A percentile compares a stretch with the other conserved stretches of the same genome.
These are phyloP conservation scores for Drosophila athabasca DNA, from an alignment of 1,140 invertebrate species.

Conservation along the genomic window DNA sequence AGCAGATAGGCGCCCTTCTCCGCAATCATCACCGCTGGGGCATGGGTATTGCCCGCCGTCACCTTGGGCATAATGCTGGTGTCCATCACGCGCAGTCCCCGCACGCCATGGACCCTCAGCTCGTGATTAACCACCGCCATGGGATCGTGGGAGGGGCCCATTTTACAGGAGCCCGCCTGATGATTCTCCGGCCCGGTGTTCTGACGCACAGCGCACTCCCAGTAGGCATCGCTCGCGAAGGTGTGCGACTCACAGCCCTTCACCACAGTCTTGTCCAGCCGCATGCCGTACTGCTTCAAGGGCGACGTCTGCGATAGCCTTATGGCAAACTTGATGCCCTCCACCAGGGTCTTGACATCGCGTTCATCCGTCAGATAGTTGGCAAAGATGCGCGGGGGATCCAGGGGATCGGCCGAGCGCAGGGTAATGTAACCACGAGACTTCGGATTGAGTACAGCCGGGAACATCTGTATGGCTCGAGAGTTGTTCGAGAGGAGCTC, in stretches of 20 bases:
- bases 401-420: constrained; percentile 89
- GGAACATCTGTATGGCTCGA: constrained; percentile 87
- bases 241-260: constrained; percentile 89
- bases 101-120: constrained; percentile 85
- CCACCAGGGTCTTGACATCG: constrained; percentile 89
- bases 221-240: constrained; percentile 91
- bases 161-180: constrained; percentile 89
- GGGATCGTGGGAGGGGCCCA: constrained; percentile 85
- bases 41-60: constrained; percentile 87
- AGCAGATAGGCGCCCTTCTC: constrained; percentile 88
- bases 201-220: constrained; percentile 90
- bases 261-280: constrained; percentile 88
- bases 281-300: constrained; percentile 89
- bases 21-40: constrained; percentile 87
- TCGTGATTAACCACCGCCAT: constrained; percentile 86
- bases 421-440: constrained; percentile 91
- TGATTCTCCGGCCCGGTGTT: constrained; percentile 93
- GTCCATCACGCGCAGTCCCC: constrained; percentile 86
- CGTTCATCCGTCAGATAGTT: constrained; percentile 91
- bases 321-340: constrained; percentile 90
- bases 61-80: constrained; percentile 88
- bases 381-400: constrained; percentile 92
- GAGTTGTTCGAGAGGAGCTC: constrained; percentile 88
- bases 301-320: constrained; percentile 88
- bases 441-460: constrained; percentile 90